phyloP scores from a whole-genome alignment of 2,113 vertebrate genomes.

The Perca schrenkii region DNA sequence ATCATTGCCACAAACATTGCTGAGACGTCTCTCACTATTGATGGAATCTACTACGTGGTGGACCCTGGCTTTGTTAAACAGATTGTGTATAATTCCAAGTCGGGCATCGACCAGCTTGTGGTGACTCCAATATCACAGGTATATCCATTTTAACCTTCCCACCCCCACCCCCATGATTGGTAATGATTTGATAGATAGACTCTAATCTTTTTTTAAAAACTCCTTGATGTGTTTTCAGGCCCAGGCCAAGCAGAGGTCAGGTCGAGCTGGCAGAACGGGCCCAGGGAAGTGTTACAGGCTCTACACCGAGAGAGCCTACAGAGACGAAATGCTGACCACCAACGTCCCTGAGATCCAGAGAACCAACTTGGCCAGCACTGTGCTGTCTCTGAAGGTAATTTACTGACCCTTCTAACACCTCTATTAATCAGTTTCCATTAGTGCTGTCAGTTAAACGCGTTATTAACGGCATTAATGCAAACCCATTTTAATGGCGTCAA shows the following conservation, averaged over 20 bases:
- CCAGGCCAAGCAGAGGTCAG: constrained; percentile 97
- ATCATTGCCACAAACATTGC: constrained; percentile 96
- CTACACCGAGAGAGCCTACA: constrained; percentile 97
- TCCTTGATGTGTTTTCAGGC: constrained; percentile 81
- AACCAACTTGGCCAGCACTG: constrained; percentile 96
- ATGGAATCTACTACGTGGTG: constrained; percentile 95
- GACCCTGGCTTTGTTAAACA: constrained; percentile 97
- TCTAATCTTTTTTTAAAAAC: neutral
- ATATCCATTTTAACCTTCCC: neutral
- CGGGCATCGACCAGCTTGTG: constrained; percentile 94
- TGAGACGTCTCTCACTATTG: constrained; percentile 94
- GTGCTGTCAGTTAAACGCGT: too few species aligned
- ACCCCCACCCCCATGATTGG: neutral
- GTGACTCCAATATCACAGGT: constrained; percentile 97
- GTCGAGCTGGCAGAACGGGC: constrained; percentile 94
- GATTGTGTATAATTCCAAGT: constrained; percentile 96
- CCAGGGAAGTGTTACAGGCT: constrained; percentile 96
- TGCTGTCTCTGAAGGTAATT: constrained; percentile 91
- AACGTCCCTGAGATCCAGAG: constrained; percentile 99
- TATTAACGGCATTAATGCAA: too few species aligned
- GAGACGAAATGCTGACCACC: constrained; percentile 98
- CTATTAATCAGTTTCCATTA: too few species aligned
- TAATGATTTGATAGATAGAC: neutral
- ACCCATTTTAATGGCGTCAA: too few species aligned
- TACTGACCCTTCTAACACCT: too few species aligned